Base-by-base conservation (phyloP, 2,888 invertebrate species). In the Acleris holmiana region DNA sequence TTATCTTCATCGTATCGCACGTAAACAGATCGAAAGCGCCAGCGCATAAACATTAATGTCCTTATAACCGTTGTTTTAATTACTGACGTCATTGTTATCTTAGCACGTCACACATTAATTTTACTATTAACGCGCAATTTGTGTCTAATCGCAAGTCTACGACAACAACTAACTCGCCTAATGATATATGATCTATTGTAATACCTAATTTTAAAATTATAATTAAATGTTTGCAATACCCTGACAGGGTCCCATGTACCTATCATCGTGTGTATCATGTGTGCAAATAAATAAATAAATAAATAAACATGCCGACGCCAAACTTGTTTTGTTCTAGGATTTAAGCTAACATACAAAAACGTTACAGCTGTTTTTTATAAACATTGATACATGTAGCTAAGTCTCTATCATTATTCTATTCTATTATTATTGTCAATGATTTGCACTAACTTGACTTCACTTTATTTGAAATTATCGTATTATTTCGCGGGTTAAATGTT, bases 31-130 rank as follows among this genome's bases (percentile, higher is more conserved):
- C 40, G 60, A 65, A 55, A 55, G 49, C 55, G 48, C 41, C 17
- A 15, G 55, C 55, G 49, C 35, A 59, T 59, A 49, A 58, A 54
- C 64, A 55, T 54, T 55, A 55, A 54, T 65, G 59, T 46, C 54
- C 53, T 60, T 65, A 57, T 63, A 60, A 65, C 60, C 44, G 63
- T 67, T 68, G 61, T 63, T 63, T 46, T 66, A 67, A 63, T 62
- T 61, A 73, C 73, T 82, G 83, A 83, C 83, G 83, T 83, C 83
- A 81, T 75, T 75, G 70, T 64, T 74, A 77, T 76, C 75, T 68
- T 58, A 67, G 64, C 56, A 73, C 68, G 73, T 71, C 65, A 65
- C 40, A 46, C 29, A 44, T 60, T 49, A 65, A 65, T 60, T 50
- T 59, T 61, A 65, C 65, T 55, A 44, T 65, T 65, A 65, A 55